Evolutionary conservation across 2,888 invertebrate species (phyloP).

Genomic region (Drosophila kambysellisi): DNA sequence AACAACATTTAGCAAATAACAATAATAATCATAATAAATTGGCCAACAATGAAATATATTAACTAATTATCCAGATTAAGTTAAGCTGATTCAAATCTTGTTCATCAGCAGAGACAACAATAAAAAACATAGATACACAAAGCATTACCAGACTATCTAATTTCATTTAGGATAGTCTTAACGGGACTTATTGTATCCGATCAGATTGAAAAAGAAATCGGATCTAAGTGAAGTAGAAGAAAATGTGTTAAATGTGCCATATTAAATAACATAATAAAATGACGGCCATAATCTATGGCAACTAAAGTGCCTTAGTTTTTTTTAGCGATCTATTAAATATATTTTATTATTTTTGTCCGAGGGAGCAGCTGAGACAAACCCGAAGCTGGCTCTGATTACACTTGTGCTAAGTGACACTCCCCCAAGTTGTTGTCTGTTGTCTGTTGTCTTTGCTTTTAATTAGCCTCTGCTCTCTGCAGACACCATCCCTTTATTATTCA

Average conservation of each 20-base stretch:
- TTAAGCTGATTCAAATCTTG: not conserved
- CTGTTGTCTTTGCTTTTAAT: constrained; percentile 72
- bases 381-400: constrained; percentile 70
- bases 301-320: constrained; percentile 15
- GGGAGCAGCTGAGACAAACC: constrained; percentile 24
- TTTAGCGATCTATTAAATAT: not conserved
- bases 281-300: constrained; percentile 3
- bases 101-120: not conserved
- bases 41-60: not conserved
- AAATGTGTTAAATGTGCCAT: not conserved
- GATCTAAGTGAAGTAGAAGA: no score
- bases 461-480: constrained; percentile 47
- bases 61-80: not conserved
- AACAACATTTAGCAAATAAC: constrained; percentile 1
- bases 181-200: not conserved
- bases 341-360: not conserved
- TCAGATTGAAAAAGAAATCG: not conserved
- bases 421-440: constrained; percentile 9
- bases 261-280: not conserved
- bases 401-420: constrained; percentile 51
- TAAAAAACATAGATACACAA: not conserved
- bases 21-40: not conserved
- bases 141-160: not conserved
- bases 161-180: not conserved
- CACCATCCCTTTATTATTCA: constrained; percentile 7